These are phyloP conservation scores for Helobdella robusta DNA, from an alignment of 2,888 invertebrate species.

Conservation along the genomic window DNA sequence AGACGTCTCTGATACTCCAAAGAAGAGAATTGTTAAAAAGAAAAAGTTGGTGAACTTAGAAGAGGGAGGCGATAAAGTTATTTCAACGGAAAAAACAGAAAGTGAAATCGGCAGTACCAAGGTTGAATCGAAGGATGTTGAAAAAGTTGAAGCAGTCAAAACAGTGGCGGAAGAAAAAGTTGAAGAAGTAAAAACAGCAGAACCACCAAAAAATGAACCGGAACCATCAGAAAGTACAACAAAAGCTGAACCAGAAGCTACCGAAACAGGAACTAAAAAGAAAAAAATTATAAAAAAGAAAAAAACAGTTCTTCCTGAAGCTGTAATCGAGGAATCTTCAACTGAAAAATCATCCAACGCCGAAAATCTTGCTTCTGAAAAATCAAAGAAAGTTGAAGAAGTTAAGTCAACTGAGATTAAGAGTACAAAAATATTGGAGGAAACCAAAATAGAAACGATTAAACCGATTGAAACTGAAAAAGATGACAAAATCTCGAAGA, in stretches of 20 bases:
- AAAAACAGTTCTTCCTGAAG: background rate
- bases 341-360: background rate
- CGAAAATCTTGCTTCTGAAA: background rate
- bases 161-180: background rate
- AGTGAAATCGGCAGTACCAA: background rate
- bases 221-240: background rate
- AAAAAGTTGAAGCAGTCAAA: background rate
- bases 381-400: background rate
- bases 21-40: background rate
- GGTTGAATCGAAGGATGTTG: background rate
- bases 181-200: background rate
- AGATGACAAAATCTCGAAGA: background rate
- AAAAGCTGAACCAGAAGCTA: background rate
- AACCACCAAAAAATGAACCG: background rate
- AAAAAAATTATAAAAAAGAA: background rate
- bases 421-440: background rate
- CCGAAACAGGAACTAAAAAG: background rate
- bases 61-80: constrained; percentile 1
- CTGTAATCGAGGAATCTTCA: background rate
- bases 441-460: background rate
- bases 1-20: no score
- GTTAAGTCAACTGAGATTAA: background rate
- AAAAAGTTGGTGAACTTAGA: background rate
- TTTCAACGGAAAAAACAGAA: background rate
- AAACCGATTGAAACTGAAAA: background rate